Evolutionary conservation across 2,888 invertebrate genomes (phyloP), one percentile per base, ranked within the genome.

Genomic region (Diadegma fenestrale): DNA sequence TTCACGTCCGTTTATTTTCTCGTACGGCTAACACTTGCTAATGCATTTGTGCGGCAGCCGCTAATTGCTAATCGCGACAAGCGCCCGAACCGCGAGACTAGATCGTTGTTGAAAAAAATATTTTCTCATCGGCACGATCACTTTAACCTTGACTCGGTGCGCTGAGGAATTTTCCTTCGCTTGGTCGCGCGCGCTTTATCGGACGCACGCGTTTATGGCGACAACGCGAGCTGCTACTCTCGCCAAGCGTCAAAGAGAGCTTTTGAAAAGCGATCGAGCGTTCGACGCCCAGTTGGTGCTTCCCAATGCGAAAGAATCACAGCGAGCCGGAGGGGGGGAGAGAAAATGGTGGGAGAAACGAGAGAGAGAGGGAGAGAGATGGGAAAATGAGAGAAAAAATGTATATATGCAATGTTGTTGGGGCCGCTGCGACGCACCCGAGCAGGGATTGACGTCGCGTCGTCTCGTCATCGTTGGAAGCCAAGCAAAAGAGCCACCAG

Each of bases 11-110:
- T 68, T 68, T 22, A 26, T 58, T 30, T 51, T 26, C 58, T 37
- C 19, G 45, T 33, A 6, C 45, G 48, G 80, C 72, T 77, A 84
- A 84, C 77, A 63, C 72, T 77, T 66, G 84, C 84, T 84, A 84
- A 84, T 84, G 6, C 43, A 51, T 82, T 22, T 72, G 45, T 7
- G 48, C n/a, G 19, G 48, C 63, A 80, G 71, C 71, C 30, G 86
- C 79, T 87, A 87, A 87, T 87, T 82, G 69, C 66, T 54, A 22
- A 48, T 22, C 54, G 43, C 64, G 54, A 48, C 73, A 63, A 26
- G n/a, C 61, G 5, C 26, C 17, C 54, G 48, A 63, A 63, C 51
- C 75, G 71, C 4, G 45, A 45, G 33, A 61, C 12, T 3, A n/a
- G 75, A 63, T 58, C 26, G 73, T 30, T 69, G 68, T 71, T 61